phyloP scores from a whole-genome alignment of 2,113 vertebrate species.

The Leucoraja erinaceus region DNA sequence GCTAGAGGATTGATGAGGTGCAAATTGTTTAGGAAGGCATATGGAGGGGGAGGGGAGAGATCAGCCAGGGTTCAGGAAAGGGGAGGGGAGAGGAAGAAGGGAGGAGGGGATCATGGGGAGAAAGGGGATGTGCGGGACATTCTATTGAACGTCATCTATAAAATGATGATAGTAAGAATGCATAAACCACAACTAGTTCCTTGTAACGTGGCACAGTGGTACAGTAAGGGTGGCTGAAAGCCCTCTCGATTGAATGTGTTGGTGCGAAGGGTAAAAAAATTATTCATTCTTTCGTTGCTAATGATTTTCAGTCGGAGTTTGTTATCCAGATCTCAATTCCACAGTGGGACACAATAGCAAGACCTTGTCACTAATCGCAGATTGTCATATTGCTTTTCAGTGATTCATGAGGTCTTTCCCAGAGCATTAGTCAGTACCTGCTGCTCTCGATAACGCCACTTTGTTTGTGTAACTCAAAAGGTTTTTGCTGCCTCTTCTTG shows the following conservation, averaged over 20 bases:
- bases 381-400: not conserved
- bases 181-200: not conserved
- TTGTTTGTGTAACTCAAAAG: conserved; percentile 22
- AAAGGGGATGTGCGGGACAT: not conserved
- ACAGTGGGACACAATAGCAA: not conserved
- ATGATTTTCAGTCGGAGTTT: conserved; percentile 22
- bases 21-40: no score
- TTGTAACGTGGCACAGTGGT: not conserved
- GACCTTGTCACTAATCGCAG: conserved; percentile 28
- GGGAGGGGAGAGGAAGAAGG: no score
- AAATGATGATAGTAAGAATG: not conserved
- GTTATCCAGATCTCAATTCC: not conserved
- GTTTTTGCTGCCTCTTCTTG: not conserved
- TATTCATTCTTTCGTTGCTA: not conserved
- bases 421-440: not conserved
- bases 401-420: conserved; percentile 35
- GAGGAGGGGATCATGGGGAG: no score
- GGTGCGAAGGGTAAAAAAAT: not conserved
- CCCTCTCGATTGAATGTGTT: not conserved
- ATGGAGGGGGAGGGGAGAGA: no score
- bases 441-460: conserved; percentile 24
- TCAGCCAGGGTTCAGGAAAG: no score
- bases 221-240: not conserved
- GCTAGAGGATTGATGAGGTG: no score
- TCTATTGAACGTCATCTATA: not conserved